Evolutionary conservation across 2,113 vertebrate genomes (phyloP).

Genomic region (Myxocyprinus asiaticus): DNA sequence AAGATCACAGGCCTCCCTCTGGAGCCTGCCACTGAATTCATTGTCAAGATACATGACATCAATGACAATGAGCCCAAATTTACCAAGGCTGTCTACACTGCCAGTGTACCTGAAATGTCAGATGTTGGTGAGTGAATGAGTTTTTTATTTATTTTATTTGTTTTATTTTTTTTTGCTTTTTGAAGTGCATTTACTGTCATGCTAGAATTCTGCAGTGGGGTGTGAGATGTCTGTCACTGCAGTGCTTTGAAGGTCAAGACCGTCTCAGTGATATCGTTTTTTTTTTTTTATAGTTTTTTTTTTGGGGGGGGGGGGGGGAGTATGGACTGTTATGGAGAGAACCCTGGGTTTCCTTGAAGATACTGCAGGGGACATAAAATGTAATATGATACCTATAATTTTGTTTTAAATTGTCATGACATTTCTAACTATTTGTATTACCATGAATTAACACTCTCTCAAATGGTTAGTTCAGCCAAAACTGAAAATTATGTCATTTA

Average conservation of each 20-base stretch:
- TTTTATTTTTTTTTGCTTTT: conserved; percentile 25
- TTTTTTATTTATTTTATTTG: too few relatives aligned
- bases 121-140: conserved; percentile 80
- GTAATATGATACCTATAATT: too few relatives aligned
- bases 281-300: too few relatives aligned
- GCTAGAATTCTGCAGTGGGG: conserved; percentile 27
- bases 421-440: too few relatives aligned
- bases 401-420: too few relatives aligned
- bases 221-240: conserved; percentile 34
- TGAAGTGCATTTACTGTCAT: conserved; percentile 32
- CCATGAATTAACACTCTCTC: too few relatives aligned
- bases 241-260: conserved; percentile 46
- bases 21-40: conserved; percentile 87
- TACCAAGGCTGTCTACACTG: conserved; percentile 81
- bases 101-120: conserved; percentile 87
- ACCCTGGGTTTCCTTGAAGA: too few relatives aligned
- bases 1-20: conserved; percentile 82
- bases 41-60: conserved; percentile 79
- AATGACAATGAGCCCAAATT: conserved; percentile 63
- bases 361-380: too few relatives aligned
- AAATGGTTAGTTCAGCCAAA: too few relatives aligned
- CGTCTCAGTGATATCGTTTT: conserved; percentile 28
- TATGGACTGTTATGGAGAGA: too few relatives aligned
- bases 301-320: too few relatives aligned
- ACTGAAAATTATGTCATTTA: too few relatives aligned